A percentile compares a stretch with the other conserved stretches of the same genome.
Conservation (phyloP, 2,797 vertebrate genomes). For the Danionella dracula region DNA sequence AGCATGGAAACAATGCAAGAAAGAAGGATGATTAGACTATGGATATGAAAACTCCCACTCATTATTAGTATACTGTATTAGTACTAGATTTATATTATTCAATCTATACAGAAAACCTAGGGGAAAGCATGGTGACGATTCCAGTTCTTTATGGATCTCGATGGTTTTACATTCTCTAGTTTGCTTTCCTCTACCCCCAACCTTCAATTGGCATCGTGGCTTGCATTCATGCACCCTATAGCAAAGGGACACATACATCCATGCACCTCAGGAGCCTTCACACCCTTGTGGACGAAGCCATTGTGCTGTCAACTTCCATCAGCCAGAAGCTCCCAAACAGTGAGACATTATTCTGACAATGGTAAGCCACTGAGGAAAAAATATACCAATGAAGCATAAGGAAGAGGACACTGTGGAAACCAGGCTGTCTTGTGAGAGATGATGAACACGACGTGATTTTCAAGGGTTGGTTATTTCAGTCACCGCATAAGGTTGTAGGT, state of each 20-base stretch:
- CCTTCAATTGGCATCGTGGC: not conserved
- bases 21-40: not conserved
- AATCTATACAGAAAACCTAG: not conserved
- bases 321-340: slow-evolving; percentile 47
- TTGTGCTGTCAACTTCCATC: slow-evolving; percentile 59
- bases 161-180: not conserved
- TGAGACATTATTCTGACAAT: slow-evolving; percentile 55
- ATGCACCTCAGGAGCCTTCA: slow-evolving; percentile 26
- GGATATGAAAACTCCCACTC: not conserved
- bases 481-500: not conserved
- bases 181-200: not conserved
- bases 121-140: slow-evolving; percentile 3
- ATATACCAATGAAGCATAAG: not conserved
- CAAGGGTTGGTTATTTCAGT: not conserved
- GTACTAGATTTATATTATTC: not conserved
- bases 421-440: slow-evolving; percentile 4
- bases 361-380: slow-evolving; percentile 43
- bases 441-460: not conserved
- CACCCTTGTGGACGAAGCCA: slow-evolving; percentile 47
- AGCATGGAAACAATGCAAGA: not conserved
- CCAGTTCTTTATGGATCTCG: not conserved
- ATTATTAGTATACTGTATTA: not conserved
- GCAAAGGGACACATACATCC: not conserved
- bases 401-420: not conserved
- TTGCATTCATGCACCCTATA: not conserved